Conservation (phyloP, 2,888 invertebrate species). For the Trichogramma dendrolimi region DNA sequence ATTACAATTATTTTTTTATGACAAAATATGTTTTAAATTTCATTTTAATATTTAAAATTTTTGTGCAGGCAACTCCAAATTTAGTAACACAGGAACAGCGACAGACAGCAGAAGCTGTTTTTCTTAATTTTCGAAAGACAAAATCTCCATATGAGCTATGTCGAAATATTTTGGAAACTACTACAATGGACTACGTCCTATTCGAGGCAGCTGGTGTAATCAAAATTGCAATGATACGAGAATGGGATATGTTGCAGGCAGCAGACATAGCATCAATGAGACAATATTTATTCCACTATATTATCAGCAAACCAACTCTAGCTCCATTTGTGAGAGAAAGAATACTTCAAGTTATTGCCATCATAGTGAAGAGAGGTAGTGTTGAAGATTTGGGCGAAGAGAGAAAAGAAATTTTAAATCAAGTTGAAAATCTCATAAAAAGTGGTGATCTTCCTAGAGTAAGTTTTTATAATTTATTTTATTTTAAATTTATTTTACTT, state of each 20-base stretch:
- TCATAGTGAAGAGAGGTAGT: conserved; percentile 81
- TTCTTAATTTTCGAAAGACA: conserved; percentile 76
- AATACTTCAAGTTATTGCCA: conserved; percentile 73
- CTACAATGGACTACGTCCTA: conserved; percentile 71
- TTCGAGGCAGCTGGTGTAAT: conserved; percentile 84
- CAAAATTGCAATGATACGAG: conserved; percentile 76
- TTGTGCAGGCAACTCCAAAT: conserved; percentile 71
- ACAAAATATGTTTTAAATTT: conserved; percentile 10
- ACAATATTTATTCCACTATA: conserved; percentile 75
- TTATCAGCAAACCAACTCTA: conserved; percentile 63
- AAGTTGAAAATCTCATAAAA: conserved; percentile 73
- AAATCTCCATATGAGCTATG: conserved; percentile 79
- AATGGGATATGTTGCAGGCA: conserved; percentile 73
- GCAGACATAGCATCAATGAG: conserved; percentile 67
- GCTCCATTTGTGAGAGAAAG: conserved; percentile 75
- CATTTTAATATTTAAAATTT: conserved; percentile 8
- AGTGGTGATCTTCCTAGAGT: conserved; percentile 65
- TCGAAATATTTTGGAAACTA: conserved; percentile 71
- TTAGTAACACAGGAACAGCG: conserved; percentile 73
- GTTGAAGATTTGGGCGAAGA: conserved; percentile 70
- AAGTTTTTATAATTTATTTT: conserved; percentile 27
- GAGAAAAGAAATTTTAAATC: conserved; percentile 64
- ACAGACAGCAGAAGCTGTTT: conserved; percentile 75
- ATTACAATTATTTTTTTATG: not conserved
- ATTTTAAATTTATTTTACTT: not conserved